phyloP scores from a whole-genome alignment of 2,888 invertebrate genomes.

The Idaea dimidiata region DNA sequence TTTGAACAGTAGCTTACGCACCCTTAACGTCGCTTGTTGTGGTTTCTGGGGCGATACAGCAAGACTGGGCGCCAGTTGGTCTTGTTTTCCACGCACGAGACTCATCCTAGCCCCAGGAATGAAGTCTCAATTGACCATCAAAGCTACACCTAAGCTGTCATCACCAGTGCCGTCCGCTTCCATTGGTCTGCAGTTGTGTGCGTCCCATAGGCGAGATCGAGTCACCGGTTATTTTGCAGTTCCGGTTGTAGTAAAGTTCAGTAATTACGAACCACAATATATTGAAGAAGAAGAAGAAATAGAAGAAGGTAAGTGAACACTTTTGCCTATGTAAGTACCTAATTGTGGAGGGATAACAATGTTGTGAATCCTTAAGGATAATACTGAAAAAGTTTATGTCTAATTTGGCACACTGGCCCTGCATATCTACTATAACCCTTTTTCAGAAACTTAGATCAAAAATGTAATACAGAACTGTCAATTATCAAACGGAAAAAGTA shows the following conservation, averaged over 20 bases:
- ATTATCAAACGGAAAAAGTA: no score
- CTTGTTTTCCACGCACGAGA: conserved; percentile 52
- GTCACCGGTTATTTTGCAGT: conserved; percentile 53
- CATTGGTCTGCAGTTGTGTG: conserved; percentile 51
- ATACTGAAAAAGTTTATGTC: no score
- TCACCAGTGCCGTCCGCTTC: conserved; percentile 38
- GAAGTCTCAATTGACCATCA: conserved; percentile 38
- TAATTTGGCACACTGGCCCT: no score
- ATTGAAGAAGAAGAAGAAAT: conserved; percentile 20
- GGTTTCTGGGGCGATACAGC: conserved; percentile 53
- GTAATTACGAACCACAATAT: conserved; percentile 36
- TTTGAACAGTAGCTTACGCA: conserved; percentile 44
- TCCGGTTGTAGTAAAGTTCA: conserved; percentile 51
- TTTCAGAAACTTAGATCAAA: no score
- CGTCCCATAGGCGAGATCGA: conserved; percentile 53
- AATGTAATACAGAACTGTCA: no score
- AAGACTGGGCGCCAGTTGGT: conserved; percentile 55
- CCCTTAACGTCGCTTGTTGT: conserved; percentile 53
- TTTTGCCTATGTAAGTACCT: no score
- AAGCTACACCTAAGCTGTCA: conserved; percentile 43
- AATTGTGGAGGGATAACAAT: conserved; percentile 1
- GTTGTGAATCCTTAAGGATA: conserved; percentile 16
- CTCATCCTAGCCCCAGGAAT: conserved; percentile 56
- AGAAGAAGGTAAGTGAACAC: no score
- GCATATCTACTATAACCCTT: no score